Evolutionary conservation across 2,888 invertebrate genomes (phyloP).

Genomic region (Macaria liturata): DNA sequence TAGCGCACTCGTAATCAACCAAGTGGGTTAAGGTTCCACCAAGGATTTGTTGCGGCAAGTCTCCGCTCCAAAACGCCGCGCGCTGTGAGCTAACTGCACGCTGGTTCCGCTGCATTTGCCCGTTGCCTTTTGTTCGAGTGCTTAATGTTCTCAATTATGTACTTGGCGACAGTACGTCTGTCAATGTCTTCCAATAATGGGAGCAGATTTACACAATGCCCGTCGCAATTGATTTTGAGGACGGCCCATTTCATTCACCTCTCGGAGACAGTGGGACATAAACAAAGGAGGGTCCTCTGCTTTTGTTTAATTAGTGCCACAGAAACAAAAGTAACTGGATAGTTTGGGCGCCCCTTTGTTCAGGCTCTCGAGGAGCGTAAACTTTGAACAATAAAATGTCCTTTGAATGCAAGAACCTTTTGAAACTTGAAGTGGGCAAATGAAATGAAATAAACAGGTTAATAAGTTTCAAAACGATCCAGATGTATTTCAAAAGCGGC

Average conservation of each 20-base stretch:
- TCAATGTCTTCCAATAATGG: slow-evolving; percentile 50
- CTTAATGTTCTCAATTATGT: slow-evolving; percentile 47
- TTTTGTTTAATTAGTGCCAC: slow-evolving; percentile 76
- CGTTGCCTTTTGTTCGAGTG: slow-evolving; percentile 59
- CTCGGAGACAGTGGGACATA: slow-evolving; percentile 53
- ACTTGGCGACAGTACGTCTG: slow-evolving; percentile 59
- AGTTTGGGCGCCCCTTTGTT: slow-evolving; percentile 70
- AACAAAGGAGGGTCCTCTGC: slow-evolving; percentile 57
- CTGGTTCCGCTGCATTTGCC: slow-evolving; percentile 77
- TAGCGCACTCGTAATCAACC: slow-evolving; percentile 77
- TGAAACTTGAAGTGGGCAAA: slow-evolving; percentile 55
- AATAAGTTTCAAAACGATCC: slow-evolving; percentile 82
- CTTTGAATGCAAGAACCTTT: slow-evolving; percentile 59
- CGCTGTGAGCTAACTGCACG: slow-evolving; percentile 77
- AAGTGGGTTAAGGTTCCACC: slow-evolving; percentile 83
- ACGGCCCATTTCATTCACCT: slow-evolving; percentile 58
- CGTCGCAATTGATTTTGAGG: slow-evolving; percentile 26
- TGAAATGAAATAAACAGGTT: slow-evolving; percentile 75
- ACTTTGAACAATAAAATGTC: slow-evolving; percentile 66
- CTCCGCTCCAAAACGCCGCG: slow-evolving; percentile 80
- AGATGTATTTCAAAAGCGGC: slow-evolving; percentile 80
- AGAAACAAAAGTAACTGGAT: slow-evolving; percentile 79
- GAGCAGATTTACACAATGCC: slow-evolving; percentile 42
- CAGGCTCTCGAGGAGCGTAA: slow-evolving; percentile 50
- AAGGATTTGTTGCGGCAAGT: slow-evolving; percentile 83